Evolutionary conservation across 2,113 vertebrate genomes (phyloP).

Genomic region (Oryzias celebensis): DNA sequence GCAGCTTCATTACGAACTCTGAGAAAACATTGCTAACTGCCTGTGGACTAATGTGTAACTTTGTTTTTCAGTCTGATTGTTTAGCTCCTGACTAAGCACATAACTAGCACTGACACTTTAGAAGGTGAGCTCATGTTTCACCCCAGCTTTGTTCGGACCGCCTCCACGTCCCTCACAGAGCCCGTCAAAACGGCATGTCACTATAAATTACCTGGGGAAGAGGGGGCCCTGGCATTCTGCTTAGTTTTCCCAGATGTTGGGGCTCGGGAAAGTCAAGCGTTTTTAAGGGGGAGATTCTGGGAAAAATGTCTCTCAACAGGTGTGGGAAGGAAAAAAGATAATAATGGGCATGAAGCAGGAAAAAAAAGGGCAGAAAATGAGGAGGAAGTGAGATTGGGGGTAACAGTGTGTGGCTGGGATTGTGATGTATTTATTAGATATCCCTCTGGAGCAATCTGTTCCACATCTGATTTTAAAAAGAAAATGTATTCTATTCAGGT

Average conservation of each 20-base stretch:
- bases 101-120: constrained; percentile 12
- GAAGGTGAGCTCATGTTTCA: constrained; percentile 29
- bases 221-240: constrained; percentile 11
- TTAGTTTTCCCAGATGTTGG: constrained; percentile 73
- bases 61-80: no score
- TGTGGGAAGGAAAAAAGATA: constrained; percentile 46
- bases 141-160: neutral
- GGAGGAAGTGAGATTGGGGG: constrained; percentile 21
- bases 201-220: constrained; percentile 60
- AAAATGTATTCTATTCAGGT: constrained; percentile 26
- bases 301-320: constrained; percentile 71
- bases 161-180: constrained; percentile 17
- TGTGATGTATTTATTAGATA: constrained; percentile 41
- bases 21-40: no score
- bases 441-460: constrained; percentile 36
- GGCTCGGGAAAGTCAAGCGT: constrained; percentile 53
- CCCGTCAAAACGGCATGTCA: constrained; percentile 29
- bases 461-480: constrained; percentile 18
- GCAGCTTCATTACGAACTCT: no score
- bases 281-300: constrained; percentile 56
- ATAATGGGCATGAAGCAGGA: constrained; percentile 8
- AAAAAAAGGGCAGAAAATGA: constrained; percentile 36
- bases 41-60: no score
- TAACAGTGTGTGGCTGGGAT: constrained; percentile 1
- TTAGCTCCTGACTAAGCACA: neutral